Evolutionary conservation across 2,888 invertebrate species (phyloP), one percentile per base, ranked within the genome.

Genomic region (Synanthedon formicaeformis): DNA sequence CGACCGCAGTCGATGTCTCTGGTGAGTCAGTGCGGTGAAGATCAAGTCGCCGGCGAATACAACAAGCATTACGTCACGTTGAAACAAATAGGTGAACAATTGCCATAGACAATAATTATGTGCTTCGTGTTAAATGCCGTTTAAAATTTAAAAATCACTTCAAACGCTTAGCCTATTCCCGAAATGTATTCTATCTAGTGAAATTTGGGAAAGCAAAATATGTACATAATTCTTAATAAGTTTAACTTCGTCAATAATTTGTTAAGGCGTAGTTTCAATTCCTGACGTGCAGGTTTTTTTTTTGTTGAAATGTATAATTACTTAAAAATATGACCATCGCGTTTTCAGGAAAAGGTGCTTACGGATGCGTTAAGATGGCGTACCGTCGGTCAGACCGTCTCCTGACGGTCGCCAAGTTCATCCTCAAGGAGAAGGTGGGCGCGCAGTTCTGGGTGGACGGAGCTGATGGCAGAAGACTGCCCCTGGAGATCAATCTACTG

Each of bases 281-380:
- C 12, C 12, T 41, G 1, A 41, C 5, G 11, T 41, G 1, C n/a
- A 4, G 3, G 11, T 4, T 12, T 12, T 41, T 8, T 41, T 12
- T 41, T 41, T 12, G 0, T 41, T n/a, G n/a, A 6, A 4, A 2
- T 41, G n/a, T 41, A 13, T 49, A n/a, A n/a, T 4, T 49, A 49
- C 18, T 10, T 49, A 10, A 49, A 49, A 16, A 4, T 41, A 12
- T 16, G 13, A 41, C 18, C 12, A 0, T 45, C 45, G 14, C n/a
- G 4, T 8, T 52, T 56, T 5, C 60, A 88, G 88, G 88, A 41
- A 91, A 91, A 75, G 92, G 93, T 18, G 92, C 92, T 0, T 93
- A 92, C 75, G 93, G 93, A 0, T 92, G 91, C 67, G 93, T 93
- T 0, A 91, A 91, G 61, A 88, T 92, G 87, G 91, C 91, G 12